Evolutionary conservation across 1,140 invertebrate species (phyloP).

Genomic region (Drosophila punjabiensis): DNA sequence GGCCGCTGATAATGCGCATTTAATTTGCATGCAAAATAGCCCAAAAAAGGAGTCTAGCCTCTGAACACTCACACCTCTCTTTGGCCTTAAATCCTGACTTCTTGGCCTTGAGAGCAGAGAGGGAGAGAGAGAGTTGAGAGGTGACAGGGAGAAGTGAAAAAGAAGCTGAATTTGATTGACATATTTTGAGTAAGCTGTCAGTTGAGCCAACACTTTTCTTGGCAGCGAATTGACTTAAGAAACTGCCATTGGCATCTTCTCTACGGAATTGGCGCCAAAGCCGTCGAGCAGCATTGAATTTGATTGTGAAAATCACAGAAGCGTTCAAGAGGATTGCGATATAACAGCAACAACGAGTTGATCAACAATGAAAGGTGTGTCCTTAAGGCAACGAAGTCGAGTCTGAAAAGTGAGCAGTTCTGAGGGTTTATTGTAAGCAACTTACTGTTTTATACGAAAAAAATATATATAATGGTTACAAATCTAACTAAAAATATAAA

Average conservation of each 20-base stretch:
- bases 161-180: slow-evolving; percentile 67
- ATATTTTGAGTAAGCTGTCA: slow-evolving; percentile 79
- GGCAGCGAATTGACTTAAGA: slow-evolving; percentile 34
- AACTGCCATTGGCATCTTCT: slow-evolving; percentile 50
- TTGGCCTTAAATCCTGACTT: slow-evolving; percentile 25
- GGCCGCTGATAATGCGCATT: slow-evolving; percentile 63
- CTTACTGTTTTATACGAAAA: neutral
- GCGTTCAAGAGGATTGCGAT: slow-evolving; percentile 46
- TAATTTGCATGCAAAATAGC: slow-evolving; percentile 73
- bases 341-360: slow-evolving; percentile 6
- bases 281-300: slow-evolving; percentile 54
- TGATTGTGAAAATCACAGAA: slow-evolving; percentile 64
- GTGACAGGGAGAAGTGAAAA: neutral
- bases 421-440: neutral
- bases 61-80: slow-evolving; percentile 23
- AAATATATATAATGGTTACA: neutral
- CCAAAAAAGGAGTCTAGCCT: slow-evolving; percentile 35
- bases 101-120: slow-evolving; percentile 6
- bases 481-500: neutral
- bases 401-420: slow-evolving; percentile 35
- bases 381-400: slow-evolving; percentile 15
- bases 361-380: slow-evolving; percentile 36
- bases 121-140: neutral
- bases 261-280: slow-evolving; percentile 44
- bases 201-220: slow-evolving; percentile 53